These are phyloP conservation scores for Hyphantria cunea DNA, from an alignment of 1,140 invertebrate species.

Conservation along the genomic window DNA sequence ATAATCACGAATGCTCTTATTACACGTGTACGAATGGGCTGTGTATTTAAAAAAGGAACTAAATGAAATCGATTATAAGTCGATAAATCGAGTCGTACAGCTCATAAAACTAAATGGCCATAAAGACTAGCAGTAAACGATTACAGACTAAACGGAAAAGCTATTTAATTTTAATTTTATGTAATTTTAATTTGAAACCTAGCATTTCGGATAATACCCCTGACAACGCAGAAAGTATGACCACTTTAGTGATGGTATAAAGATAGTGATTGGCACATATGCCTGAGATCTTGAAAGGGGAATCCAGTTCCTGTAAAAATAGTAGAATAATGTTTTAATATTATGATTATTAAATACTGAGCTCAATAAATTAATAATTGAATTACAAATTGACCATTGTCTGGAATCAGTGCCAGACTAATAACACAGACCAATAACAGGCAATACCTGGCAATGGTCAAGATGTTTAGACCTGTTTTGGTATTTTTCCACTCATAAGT, in stretches of 20 bases:
- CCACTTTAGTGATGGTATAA: conserved; percentile 97
- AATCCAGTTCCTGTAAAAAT: conserved; percentile 93
- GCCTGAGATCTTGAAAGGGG: conserved; percentile 98
- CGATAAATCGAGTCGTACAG: neutral
- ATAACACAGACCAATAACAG: too few species aligned
- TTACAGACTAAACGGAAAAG: neutral
- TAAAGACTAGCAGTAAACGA: conserved; percentile 10
- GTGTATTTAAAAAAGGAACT: neutral
- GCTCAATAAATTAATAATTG: too few species aligned
- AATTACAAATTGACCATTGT: too few species aligned
- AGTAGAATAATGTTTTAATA: neutral
- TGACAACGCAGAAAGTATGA: conserved; percentile 96
- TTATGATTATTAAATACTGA: neutral
- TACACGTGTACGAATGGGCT: too few species aligned
- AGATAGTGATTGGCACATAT: conserved; percentile 97
- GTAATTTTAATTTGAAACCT: conserved; percentile 97
- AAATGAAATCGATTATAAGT: neutral
- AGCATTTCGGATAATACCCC: conserved; percentile 97
- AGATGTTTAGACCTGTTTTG: too few species aligned
- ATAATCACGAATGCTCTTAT: too few species aligned
- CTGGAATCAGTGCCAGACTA: too few species aligned
- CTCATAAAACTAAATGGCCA: conserved; percentile 10
- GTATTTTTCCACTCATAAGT: too few species aligned
- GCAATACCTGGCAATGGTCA: too few species aligned
- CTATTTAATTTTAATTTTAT: conserved; percentile 97